Conservation (phyloP, 30 jellyfish, hydroid and myxozoan genomes). For the Pelagia noctiluca region DNA sequence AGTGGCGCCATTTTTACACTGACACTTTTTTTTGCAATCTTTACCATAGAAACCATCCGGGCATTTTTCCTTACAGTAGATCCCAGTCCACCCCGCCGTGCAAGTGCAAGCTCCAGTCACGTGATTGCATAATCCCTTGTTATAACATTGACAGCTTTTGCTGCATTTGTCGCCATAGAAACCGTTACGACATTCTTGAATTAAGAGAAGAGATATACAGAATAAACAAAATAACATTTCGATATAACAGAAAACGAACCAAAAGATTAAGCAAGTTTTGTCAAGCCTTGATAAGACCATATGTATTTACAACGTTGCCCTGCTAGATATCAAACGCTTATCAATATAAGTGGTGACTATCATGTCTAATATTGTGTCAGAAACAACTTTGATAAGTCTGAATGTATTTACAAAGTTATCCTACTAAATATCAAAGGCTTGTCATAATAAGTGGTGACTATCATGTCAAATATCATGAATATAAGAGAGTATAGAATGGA, state of each 20-base stretch:
- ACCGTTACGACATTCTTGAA: constrained; percentile 50
- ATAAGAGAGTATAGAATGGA: not conserved
- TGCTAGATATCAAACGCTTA: not conserved
- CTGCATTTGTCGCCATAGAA: constrained; percentile 33
- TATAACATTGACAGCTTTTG: constrained; percentile 39
- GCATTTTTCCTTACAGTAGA: constrained; percentile 30
- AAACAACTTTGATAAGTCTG: no score
- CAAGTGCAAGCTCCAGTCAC: constrained; percentile 46
- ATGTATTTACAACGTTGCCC: constrained; percentile 4
- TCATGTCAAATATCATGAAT: no score
- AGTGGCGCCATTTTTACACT: constrained; percentile 43
- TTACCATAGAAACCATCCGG: constrained; percentile 41
- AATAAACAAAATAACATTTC: constrained; percentile 9
- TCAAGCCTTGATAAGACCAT: no score
- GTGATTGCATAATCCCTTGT: constrained; percentile 51
- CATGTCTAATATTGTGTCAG: no score
- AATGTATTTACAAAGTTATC: no score
- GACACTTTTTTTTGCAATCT: constrained; percentile 37
- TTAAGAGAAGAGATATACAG: constrained; percentile 9
- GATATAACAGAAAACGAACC: constrained; percentile 2
- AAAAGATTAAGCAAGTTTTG: not conserved
- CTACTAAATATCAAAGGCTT: no score
- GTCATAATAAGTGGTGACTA: no score
- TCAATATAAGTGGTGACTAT: no score
- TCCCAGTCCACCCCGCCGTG: constrained; percentile 65